These are phyloP conservation scores for Xerus rutilus DNA, from an alignment of 2,797 vertebrate genomes.

Conservation along the genomic window DNA sequence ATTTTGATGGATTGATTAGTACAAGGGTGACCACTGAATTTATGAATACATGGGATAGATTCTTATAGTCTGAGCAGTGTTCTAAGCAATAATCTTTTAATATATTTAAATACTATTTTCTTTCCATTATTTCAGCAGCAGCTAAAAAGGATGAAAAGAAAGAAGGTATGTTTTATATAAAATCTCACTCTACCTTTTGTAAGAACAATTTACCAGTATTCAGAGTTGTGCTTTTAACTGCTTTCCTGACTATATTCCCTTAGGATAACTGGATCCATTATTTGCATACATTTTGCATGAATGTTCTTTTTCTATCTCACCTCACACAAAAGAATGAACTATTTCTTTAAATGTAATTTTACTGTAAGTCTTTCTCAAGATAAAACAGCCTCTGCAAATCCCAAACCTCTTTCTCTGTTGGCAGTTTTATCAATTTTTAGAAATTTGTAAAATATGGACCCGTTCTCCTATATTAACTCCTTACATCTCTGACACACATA, in stretches of 20 bases:
- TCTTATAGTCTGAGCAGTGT: background rate
- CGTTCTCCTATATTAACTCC: background rate
- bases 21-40: background rate
- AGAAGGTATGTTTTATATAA: conserved; percentile 77
- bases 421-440: conserved; percentile 5
- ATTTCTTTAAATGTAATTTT: conserved; percentile 25
- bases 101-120: conserved; percentile 45
- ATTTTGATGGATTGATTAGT: background rate
- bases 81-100: background rate
- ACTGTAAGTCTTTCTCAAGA: background rate
- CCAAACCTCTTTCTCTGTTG: background rate
- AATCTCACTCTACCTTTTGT: background rate
- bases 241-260: background rate
- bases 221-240: background rate
- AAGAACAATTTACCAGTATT: background rate
- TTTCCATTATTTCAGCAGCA: conserved; percentile 69
- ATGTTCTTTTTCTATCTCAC: background rate
- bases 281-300: background rate
- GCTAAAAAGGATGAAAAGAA: conserved; percentile 82
- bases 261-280: background rate
- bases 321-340: background rate
- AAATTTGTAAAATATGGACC: background rate
- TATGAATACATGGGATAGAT: background rate
- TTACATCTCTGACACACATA: background rate
- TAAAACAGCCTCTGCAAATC: background rate